Percentiles rank a stretch among this genome's conserved stretches.
Conservation (phyloP, 2,888 invertebrate genomes). For the Drosophila lacicola region DNA sequence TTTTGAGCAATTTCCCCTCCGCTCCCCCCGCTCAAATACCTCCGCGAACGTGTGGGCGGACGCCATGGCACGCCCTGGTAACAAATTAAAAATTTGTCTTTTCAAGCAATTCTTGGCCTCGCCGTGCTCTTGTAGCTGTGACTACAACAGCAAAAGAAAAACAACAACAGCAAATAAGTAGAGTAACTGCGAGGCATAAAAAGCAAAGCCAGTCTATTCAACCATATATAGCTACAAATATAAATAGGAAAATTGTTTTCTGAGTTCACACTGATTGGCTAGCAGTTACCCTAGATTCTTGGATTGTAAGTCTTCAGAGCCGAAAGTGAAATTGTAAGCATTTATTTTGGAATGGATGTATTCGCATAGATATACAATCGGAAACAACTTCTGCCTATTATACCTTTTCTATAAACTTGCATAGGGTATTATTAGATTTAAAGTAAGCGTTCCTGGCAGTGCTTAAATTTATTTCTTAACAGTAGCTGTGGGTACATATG, state of each 20-base stretch:
- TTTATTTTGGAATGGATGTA: no score
- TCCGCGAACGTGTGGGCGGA: slow-evolving; percentile 16
- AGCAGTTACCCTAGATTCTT: neutral
- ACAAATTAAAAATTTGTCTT: slow-evolving; percentile 77
- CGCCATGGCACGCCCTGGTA: slow-evolving; percentile 36
- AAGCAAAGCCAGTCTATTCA: slow-evolving; percentile 32
- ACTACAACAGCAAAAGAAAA: slow-evolving; percentile 1
- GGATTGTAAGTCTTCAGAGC: neutral
- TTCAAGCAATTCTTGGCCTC: slow-evolving; percentile 52
- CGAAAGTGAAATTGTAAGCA: no score
- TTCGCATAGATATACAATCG: no score
- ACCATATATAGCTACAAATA: slow-evolving; percentile 14
- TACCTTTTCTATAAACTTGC: no score
- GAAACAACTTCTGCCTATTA: no score
- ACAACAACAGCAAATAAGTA: slow-evolving; percentile 10
- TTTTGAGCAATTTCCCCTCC: slow-evolving; percentile 38
- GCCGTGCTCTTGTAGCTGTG: slow-evolving; percentile 19
- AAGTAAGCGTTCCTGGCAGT: neutral
- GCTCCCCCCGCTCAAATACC: neutral
- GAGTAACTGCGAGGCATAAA: slow-evolving; percentile 8
- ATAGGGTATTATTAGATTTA: no score
- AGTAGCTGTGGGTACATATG: neutral
- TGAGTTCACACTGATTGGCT: neutral
- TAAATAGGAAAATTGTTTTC: no score
- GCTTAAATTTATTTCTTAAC: neutral